phyloP scores from a whole-genome alignment of 1,140 invertebrate genomes.

The Brachionus asplanchnoidis region DNA sequence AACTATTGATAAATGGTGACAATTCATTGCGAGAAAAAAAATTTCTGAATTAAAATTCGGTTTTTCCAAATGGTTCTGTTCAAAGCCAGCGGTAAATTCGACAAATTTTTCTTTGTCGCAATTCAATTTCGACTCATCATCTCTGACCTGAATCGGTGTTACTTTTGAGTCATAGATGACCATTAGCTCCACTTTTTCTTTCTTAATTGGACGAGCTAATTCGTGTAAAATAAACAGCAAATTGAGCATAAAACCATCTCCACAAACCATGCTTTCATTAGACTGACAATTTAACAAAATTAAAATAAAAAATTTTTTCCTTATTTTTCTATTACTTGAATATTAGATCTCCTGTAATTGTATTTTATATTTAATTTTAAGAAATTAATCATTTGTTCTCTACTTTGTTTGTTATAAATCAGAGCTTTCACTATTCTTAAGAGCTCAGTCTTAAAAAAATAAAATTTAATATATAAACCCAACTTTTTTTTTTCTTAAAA shows the following conservation, averaged over 20 bases:
- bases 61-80: slow-evolving; percentile 62
- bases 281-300: slow-evolving; percentile 53
- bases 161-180: neutral
- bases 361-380: slow-evolving; percentile 2
- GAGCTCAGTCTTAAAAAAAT: neutral
- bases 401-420: slow-evolving; percentile 30
- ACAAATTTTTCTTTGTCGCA: neutral
- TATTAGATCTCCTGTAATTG: slow-evolving; percentile 15
- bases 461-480: no score
- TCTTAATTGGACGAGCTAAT: slow-evolving; percentile 69
- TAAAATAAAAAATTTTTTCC: neutral
- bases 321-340: neutral
- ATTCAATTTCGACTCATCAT: slow-evolving; percentile 38
- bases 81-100: neutral
- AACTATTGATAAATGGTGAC: slow-evolving; percentile 81
- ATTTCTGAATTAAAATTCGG: slow-evolving; percentile 89
- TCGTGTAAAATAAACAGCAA: slow-evolving; percentile 80
- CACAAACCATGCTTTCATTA: slow-evolving; percentile 75
- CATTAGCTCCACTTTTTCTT: slow-evolving; percentile 57
- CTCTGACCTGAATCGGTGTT: neutral
- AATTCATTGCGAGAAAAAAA: slow-evolving; percentile 89
- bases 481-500: no score
- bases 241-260: slow-evolving; percentile 91
- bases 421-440: slow-evolving; percentile 7
- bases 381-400: slow-evolving; percentile 18